These are phyloP conservation scores for Tachuris rubrigastra DNA, from an alignment of 2,113 vertebrate species.

Conservation along the genomic window DNA sequence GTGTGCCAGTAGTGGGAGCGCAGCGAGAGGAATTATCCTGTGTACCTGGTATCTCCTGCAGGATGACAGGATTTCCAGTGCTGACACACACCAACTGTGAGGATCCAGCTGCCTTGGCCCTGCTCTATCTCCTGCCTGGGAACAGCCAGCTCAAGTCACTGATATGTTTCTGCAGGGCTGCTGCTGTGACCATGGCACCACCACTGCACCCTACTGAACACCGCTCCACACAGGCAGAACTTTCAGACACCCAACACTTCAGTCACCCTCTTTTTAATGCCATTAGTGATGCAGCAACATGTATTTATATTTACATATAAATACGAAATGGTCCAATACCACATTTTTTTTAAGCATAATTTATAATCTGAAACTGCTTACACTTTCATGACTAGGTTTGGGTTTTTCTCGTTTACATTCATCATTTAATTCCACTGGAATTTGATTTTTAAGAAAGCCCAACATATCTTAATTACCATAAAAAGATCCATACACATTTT, in stretches of 20 bases:
- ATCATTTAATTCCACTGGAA: conserved; percentile 62
- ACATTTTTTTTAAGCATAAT: conserved; percentile 27
- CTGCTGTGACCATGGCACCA: rapidly evolving
- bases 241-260: neutral
- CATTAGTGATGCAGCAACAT: conserved; percentile 37
- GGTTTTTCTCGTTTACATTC: conserved; percentile 55
- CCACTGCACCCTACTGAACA: rapidly evolving
- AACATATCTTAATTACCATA: conserved; percentile 40
- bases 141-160: neutral
- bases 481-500: conserved; percentile 59
- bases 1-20: neutral
- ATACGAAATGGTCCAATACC: conserved; percentile 44
- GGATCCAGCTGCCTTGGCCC: neutral
- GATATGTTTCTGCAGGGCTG: rapidly evolving
- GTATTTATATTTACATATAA: conserved; percentile 55
- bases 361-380: conserved; percentile 48
- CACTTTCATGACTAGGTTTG: conserved; percentile 21
- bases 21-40: neutral
- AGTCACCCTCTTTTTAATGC: conserved; percentile 28
- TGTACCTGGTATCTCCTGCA: neutral
- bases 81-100: neutral
- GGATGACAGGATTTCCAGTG: neutral
- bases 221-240: neutral
- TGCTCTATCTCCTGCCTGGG: neutral
- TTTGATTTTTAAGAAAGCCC: conserved; percentile 48